These are phyloP conservation scores for Lasioglossum baleicum DNA, from an alignment of 1,140 invertebrate species.

Conservation along the genomic window DNA sequence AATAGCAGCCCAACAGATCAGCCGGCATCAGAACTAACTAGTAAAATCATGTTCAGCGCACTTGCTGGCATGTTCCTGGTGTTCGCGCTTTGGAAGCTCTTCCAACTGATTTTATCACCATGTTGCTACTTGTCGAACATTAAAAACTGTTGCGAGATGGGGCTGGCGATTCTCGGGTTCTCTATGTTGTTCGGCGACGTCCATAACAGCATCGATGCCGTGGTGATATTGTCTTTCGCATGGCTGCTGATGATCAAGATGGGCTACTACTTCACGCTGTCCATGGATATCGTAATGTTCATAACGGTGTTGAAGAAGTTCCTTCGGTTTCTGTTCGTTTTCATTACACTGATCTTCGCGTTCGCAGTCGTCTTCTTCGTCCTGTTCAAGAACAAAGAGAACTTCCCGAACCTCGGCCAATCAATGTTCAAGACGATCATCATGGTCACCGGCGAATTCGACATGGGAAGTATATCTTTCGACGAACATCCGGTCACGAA, in stretches of 20 bases:
- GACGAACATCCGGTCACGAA: slow-evolving; percentile 84
- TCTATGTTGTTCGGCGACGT: slow-evolving; percentile 80
- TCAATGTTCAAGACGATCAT: slow-evolving; percentile 90
- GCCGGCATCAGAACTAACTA: neutral
- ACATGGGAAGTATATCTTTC: slow-evolving; percentile 88
- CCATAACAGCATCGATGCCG: slow-evolving; percentile 79
- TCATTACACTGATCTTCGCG: slow-evolving; percentile 88
- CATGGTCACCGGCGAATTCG: slow-evolving; percentile 92
- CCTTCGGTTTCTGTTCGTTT: slow-evolving; percentile 88
- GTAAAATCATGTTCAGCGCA: slow-evolving; percentile 3
- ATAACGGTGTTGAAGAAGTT: slow-evolving; percentile 89
- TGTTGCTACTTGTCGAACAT: slow-evolving; percentile 83
- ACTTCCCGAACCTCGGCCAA: slow-evolving; percentile 83
- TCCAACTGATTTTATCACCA: slow-evolving; percentile 85
- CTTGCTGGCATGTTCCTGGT: slow-evolving; percentile 78
- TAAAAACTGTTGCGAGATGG: slow-evolving; percentile 87
- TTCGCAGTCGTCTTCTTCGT: slow-evolving; percentile 90
- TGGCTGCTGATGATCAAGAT: slow-evolving; percentile 87
- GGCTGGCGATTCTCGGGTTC: slow-evolving; percentile 82
- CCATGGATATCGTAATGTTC: slow-evolving; percentile 90
- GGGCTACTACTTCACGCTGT: slow-evolving; percentile 86
- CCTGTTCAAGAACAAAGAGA: slow-evolving; percentile 83
- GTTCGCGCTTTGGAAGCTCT: slow-evolving; percentile 83
- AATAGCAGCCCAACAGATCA: neutral
- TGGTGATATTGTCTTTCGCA: slow-evolving; percentile 87